Conservation (phyloP, 1,140 invertebrate genomes). For the Brachionus asplanchnoidis region DNA sequence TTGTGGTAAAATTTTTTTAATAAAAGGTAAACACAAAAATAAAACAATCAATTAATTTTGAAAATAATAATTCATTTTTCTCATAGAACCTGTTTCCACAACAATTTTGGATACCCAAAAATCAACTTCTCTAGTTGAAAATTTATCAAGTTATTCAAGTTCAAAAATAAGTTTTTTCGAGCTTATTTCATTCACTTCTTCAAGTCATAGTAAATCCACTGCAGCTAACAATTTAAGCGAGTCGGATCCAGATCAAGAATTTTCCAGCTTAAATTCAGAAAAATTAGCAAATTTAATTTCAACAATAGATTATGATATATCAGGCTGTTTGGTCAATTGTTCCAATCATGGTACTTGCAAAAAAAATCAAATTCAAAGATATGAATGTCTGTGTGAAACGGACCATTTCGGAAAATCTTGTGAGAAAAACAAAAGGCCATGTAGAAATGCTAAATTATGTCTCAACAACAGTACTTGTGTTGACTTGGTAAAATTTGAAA, state of each 20-base stretch:
- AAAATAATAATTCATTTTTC: background rate
- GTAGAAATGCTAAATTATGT: background rate
- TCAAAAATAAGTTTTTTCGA: background rate
- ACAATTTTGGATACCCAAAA: background rate
- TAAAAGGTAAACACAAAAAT: background rate
- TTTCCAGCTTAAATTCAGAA: background rate
- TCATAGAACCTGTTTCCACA: background rate
- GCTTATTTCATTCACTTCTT: background rate
- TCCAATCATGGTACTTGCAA: background rate
- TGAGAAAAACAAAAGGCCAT: background rate
- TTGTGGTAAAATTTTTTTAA: background rate
- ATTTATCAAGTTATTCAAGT: background rate
- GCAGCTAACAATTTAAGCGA: background rate
- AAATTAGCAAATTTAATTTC: background rate
- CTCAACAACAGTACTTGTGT: background rate
- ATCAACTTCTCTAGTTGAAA: background rate
- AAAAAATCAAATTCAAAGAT: background rate
- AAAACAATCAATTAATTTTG: background rate
- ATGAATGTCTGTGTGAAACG: background rate
- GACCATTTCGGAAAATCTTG: background rate
- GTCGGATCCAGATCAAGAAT: background rate
- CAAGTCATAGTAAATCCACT: background rate
- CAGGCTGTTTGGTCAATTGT: background rate
- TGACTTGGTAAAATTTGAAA: background rate
- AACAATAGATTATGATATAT: background rate